A percentile compares a stretch with the other conserved stretches of the same genome.
These are phyloP conservation scores for Arctopsyche grandis DNA, from an alignment of 1,140 invertebrate genomes.

Conservation along the genomic window DNA sequence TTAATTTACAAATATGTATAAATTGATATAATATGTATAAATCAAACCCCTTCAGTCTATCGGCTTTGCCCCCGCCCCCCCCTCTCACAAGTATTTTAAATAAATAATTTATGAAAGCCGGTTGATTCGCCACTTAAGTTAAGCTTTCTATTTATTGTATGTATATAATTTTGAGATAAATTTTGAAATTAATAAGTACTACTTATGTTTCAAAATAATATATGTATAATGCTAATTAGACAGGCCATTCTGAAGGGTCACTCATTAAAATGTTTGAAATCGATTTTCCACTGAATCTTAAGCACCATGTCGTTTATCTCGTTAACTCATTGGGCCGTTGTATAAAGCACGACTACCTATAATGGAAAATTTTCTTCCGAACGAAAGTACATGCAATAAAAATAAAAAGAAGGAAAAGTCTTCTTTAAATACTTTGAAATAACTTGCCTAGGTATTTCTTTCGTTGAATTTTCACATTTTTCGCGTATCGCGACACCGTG, in stretches of 20 bases:
- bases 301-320: not conserved
- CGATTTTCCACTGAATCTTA: not conserved
- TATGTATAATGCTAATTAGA: too few species aligned
- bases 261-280: not conserved
- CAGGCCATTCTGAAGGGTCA: not conserved
- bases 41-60: too few species aligned
- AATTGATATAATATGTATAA: too few species aligned
- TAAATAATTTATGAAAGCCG: too few species aligned
- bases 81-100: too few species aligned
- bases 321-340: not conserved
- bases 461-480: slow-evolving; percentile 10
- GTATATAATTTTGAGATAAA: too few species aligned
- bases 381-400: not conserved
- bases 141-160: too few species aligned
- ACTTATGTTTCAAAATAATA: too few species aligned
- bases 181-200: too few species aligned
- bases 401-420: not conserved
- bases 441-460: not conserved
- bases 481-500: not conserved
- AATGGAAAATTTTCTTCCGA: not conserved
- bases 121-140: too few species aligned
- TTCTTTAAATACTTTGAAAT: not conserved
- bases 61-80: too few species aligned
- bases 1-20: too few species aligned
- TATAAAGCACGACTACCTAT: not conserved